phyloP scores from a whole-genome alignment of 92 coral and sea anemone species.

The Umimayanthus chanpuru region DNA sequence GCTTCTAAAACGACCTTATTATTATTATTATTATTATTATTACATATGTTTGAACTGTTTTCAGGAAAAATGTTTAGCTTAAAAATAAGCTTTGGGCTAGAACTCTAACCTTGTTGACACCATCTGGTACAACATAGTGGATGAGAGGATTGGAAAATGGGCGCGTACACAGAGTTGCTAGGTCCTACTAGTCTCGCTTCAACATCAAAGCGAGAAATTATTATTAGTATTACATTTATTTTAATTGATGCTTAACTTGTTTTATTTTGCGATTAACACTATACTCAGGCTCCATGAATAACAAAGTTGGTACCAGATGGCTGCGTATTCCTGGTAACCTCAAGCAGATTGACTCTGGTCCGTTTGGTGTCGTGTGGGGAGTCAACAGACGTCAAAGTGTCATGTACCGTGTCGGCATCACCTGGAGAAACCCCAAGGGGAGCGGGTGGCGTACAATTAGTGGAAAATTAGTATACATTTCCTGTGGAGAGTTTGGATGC shows the following conservation, averaged over 20 bases:
- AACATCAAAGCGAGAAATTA: too few relatives aligned
- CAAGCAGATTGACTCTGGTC: neutral
- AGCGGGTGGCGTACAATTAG: neutral
- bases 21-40: too few relatives aligned
- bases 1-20: too few relatives aligned
- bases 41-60: too few relatives aligned
- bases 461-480: neutral
- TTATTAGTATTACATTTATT: neutral
- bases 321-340: conserved; percentile 1
- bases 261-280: neutral
- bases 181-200: too few relatives aligned
- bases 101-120: too few relatives aligned
- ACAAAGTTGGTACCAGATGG: conserved; percentile 5
- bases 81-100: too few relatives aligned
- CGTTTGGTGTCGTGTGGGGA: neutral
- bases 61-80: too few relatives aligned
- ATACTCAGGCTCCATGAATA: conserved; percentile 1
- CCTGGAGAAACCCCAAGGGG: neutral
- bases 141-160: too few relatives aligned
- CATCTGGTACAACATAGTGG: too few relatives aligned
- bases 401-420: neutral
- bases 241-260: neutral
- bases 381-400: neutral
- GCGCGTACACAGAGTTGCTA: too few relatives aligned
- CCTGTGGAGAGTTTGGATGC: neutral